These are phyloP conservation scores for Theodoxus fluviatilis DNA, from an alignment of 2,888 invertebrate species.

Conservation along the genomic window DNA sequence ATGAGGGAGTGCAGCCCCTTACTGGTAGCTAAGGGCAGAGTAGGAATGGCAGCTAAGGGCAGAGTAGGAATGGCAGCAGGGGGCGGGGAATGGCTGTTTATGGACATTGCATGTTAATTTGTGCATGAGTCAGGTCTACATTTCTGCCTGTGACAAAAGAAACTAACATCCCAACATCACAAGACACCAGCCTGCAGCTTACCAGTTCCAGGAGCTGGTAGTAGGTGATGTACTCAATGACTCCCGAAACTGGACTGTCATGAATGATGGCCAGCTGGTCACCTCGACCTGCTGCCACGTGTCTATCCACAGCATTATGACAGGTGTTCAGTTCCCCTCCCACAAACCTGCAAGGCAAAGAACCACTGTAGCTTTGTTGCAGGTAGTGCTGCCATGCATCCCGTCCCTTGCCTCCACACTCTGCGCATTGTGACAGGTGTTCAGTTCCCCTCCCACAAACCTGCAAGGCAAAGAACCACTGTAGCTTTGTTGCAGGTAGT, in stretches of 20 bases:
- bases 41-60: too few species aligned
- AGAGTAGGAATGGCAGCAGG: too few species aligned
- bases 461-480: too few species aligned
- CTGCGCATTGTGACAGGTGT: background rate
- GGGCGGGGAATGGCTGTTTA: too few species aligned
- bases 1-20: too few species aligned
- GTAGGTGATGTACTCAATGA: conserved; percentile 80
- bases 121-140: too few species aligned
- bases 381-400: too few species aligned
- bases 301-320: conserved; percentile 90
- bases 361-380: too few species aligned
- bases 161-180: background rate
- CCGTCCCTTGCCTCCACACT: background rate
- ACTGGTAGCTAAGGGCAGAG: too few species aligned
- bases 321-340: conserved; percentile 92
- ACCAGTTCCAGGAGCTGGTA: conserved; percentile 82
- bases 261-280: conserved; percentile 83
- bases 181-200: conserved; percentile 21
- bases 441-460: background rate
- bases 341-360: conserved; percentile 79
- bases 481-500: too few species aligned
- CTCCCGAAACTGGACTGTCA: conserved; percentile 87
- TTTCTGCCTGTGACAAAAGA: too few species aligned
- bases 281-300: conserved; percentile 80
- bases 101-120: too few species aligned